A percentile compares a stretch with the other conserved stretches of the same genome.
phyloP scores from a whole-genome alignment of 2,888 invertebrate species.

The Auanema freiburgensis region DNA sequence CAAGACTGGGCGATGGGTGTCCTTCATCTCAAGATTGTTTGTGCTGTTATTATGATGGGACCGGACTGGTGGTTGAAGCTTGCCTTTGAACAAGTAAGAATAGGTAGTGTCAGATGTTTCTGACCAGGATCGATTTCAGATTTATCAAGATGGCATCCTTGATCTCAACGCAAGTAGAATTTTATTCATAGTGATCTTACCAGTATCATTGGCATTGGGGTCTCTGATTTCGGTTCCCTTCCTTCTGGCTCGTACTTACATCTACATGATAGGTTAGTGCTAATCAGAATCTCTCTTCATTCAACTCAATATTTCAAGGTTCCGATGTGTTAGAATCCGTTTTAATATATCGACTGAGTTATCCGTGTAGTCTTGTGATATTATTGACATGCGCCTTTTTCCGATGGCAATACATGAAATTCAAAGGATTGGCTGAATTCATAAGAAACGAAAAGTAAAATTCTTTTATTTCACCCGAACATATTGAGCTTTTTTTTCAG shows the following conservation, averaged over 20 bases:
- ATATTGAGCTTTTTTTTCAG: conserved; percentile 61
- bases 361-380: conserved; percentile 80
- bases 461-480: background rate
- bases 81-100: conserved; percentile 78
- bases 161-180: conserved; percentile 88
- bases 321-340: conserved; percentile 4
- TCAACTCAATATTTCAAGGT: too few species aligned
- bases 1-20: conserved; percentile 97
- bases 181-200: conserved; percentile 78
- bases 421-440: conserved; percentile 90
- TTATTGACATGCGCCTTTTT: conserved; percentile 68
- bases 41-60: conserved; percentile 95
- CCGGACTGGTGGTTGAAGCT: conserved; percentile 89
- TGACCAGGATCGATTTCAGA: conserved; percentile 64
- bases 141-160: conserved; percentile 88
- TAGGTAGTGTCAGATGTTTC: background rate
- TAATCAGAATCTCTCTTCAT: background rate
- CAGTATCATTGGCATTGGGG: conserved; percentile 85
- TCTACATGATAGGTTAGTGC: conserved; percentile 29
- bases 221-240: conserved; percentile 90
- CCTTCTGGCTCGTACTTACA: conserved; percentile 76
- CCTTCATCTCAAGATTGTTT: conserved; percentile 93
- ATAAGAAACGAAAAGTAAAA: conserved; percentile 93
- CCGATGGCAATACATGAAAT: conserved; percentile 86
- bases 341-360: conserved; percentile 64